These are phyloP conservation scores for Danio jaintianensis DNA, from an alignment of 2,797 vertebrate genomes.

Conservation along the genomic window DNA sequence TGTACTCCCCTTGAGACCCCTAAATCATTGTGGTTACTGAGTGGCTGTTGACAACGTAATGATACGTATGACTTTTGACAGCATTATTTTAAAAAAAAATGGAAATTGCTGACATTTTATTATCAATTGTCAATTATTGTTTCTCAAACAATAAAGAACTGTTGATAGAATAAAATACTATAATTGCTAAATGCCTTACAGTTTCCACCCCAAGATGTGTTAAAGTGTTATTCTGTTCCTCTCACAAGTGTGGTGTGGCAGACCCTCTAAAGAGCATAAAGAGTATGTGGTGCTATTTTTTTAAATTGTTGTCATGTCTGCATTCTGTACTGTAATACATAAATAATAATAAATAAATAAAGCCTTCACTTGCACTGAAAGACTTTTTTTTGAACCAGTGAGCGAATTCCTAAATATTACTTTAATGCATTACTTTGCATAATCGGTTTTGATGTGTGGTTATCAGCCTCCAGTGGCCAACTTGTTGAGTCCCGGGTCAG, in stretches of 20 bases:
- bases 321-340: conserved; percentile 48
- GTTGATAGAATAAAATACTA: neutral
- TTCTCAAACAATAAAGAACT: neutral
- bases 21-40: neutral
- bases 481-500: neutral
- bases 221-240: conserved; percentile 13
- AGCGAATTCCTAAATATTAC: conserved; percentile 42
- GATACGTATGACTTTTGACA: too few species aligned
- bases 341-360: too few species aligned
- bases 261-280: conserved; percentile 28
- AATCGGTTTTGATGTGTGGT: conserved; percentile 26
- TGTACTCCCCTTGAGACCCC: neutral
- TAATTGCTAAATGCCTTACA: neutral
- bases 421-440: conserved; percentile 47
- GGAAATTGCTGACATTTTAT: neutral
- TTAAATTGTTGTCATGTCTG: conserved; percentile 47
- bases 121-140: neutral
- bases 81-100: too few species aligned
- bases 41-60: neutral
- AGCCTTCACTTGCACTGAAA: conserved; percentile 50
- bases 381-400: conserved; percentile 30
- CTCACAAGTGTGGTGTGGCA: conserved; percentile 39
- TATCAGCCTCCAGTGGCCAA: conserved; percentile 3
- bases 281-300: conserved; percentile 37
- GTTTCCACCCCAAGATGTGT: neutral